These are phyloP conservation scores for Aphyosemion australe DNA, from an alignment of 2,113 vertebrate species.

Conservation along the genomic window DNA sequence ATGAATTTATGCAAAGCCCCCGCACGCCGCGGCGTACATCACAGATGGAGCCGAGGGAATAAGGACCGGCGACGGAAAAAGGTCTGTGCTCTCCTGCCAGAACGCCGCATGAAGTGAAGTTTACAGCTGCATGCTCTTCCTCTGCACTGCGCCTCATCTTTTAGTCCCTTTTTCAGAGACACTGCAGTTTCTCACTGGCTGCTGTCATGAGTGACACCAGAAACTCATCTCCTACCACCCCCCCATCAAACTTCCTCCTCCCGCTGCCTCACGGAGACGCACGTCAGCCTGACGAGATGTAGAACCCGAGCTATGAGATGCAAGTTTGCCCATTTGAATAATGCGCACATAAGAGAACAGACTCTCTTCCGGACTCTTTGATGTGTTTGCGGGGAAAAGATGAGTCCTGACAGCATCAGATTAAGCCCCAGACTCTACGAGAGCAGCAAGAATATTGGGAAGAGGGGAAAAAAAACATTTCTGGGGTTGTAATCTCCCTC, in stretches of 20 bases:
- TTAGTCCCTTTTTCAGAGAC: conserved; percentile 56
- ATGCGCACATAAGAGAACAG: conserved; percentile 64
- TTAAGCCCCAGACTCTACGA: conserved; percentile 57
- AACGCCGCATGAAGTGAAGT: conserved; percentile 39
- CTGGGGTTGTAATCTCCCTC: conserved; percentile 49
- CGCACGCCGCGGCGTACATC: conserved; percentile 22
- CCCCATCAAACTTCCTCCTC: background rate
- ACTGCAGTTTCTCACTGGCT: conserved; percentile 52
- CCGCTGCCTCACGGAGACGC: conserved; percentile 31
- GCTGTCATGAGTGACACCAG: conserved; percentile 52
- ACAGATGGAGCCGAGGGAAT: conserved; percentile 35
- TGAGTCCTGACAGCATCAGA: conserved; percentile 56
- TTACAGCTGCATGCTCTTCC: conserved; percentile 26
- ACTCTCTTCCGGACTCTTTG: conserved; percentile 57
- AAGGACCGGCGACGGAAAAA: conserved; percentile 23
- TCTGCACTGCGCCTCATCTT: conserved; percentile 55
- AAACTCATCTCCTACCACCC: conserved; percentile 49
- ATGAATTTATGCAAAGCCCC: conserved; percentile 63
- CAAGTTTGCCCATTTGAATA: conserved; percentile 62
- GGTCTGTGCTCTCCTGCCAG: conserved; percentile 54
- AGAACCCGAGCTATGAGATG: conserved; percentile 42
- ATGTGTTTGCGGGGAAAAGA: conserved; percentile 58
- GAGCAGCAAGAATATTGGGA: conserved; percentile 13
- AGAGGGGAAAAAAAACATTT: background rate
- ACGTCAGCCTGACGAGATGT: conserved; percentile 43